These are phyloP conservation scores for Trachemys scripta DNA, from an alignment of 2,113 vertebrate genomes.

Conservation along the genomic window DNA sequence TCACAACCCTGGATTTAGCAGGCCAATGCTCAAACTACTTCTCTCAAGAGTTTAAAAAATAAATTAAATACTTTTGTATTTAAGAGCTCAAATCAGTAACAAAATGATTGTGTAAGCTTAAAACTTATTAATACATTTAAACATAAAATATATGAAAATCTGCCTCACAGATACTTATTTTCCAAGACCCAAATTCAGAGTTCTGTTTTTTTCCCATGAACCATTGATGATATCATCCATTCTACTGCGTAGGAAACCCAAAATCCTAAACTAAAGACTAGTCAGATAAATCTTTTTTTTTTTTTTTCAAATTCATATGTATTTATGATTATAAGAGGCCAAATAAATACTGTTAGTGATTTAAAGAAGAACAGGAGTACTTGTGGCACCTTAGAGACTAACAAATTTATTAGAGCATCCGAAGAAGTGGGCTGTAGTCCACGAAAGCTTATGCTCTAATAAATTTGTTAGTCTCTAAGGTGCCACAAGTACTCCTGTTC, in stretches of 20 bases:
- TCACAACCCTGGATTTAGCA: too few relatives aligned
- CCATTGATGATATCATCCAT: neutral
- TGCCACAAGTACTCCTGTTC: too few relatives aligned
- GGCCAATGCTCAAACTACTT: neutral
- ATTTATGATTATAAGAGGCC: constrained; percentile 67
- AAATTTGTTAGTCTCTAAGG: too few relatives aligned
- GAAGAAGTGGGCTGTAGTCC: too few relatives aligned
- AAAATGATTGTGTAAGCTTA: neutral
- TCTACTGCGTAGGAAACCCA: neutral
- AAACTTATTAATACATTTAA: neutral
- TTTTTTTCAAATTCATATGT: constrained; percentile 42
- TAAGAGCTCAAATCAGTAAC: neutral
- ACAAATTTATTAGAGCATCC: too few relatives aligned
- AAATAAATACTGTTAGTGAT: constrained; percentile 60
- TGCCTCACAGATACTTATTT: neutral
- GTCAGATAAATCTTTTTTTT: neutral
- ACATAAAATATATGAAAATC: neutral
- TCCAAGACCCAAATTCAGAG: neutral
- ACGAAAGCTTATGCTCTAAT: too few relatives aligned
- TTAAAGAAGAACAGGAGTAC: too few relatives aligned
- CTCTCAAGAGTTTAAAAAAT: neutral
- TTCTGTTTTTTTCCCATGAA: neutral
- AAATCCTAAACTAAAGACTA: neutral
- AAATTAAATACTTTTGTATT: neutral
- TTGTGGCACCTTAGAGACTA: too few relatives aligned